Percentiles rank a stretch among this genome's conserved stretches.
phyloP scores from a whole-genome alignment of 2,888 invertebrate species.

The Heliconius aoede region DNA sequence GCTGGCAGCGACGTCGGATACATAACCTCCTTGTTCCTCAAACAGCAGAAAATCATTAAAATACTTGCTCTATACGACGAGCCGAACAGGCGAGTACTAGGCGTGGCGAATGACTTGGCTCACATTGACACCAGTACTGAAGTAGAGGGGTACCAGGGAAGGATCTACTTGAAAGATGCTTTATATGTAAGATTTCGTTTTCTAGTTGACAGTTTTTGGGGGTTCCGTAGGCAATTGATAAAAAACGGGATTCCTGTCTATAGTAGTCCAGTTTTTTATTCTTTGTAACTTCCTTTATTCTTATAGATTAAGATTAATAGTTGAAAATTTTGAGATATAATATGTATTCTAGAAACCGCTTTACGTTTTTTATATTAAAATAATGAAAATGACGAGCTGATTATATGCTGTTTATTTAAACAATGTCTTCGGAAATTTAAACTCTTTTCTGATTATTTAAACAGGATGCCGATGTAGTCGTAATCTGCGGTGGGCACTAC shows the following conservation, averaged over 20 bases:
- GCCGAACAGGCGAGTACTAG: conserved; percentile 62
- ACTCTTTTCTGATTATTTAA: neutral
- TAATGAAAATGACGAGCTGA: too few relatives aligned
- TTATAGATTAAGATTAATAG: too few relatives aligned
- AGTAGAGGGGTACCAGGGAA: conserved; percentile 72
- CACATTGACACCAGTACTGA: conserved; percentile 74
- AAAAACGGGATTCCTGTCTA: neutral
- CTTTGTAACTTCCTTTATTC: neutral
- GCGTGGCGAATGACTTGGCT: conserved; percentile 70
- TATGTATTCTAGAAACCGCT: too few relatives aligned
- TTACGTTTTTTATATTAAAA: too few relatives aligned
- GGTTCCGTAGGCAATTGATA: too few relatives aligned
- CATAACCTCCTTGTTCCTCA: conserved; percentile 67
- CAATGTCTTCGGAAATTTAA: neutral
- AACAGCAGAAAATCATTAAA: conserved; percentile 69
- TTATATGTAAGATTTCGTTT: conserved; percentile 55
- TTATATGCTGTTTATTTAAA: too few relatives aligned
- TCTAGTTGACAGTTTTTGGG: too few relatives aligned
- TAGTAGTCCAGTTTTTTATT: too few relatives aligned
- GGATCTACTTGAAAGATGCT: conserved; percentile 63
- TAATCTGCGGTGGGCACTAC: conserved; percentile 73
- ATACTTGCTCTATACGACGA: conserved; percentile 67
- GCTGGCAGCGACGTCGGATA: conserved; percentile 74
- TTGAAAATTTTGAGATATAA: too few relatives aligned
- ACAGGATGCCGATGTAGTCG: conserved; percentile 71